phyloP scores from a whole-genome alignment of 2,888 invertebrate species.

The Lasioglossum zephyrum region DNA sequence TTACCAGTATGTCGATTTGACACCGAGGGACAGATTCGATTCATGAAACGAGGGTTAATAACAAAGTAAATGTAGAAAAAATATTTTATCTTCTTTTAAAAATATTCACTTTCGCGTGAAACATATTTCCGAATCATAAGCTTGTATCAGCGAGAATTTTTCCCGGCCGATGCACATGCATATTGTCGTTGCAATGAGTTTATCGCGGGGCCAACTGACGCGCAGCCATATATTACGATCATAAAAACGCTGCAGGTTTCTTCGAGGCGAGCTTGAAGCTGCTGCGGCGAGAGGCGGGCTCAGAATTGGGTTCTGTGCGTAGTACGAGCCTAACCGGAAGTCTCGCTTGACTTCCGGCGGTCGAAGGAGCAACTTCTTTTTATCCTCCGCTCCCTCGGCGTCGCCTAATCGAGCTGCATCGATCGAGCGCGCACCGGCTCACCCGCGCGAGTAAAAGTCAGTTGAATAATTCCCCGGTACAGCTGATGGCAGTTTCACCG shows the following conservation, averaged over 20 bases:
- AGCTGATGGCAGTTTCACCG: constrained; percentile 23
- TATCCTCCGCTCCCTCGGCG: background rate
- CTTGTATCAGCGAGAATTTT: background rate
- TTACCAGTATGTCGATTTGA: too few relatives aligned
- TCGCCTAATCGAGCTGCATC: background rate
- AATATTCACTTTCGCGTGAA: background rate
- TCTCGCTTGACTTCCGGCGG: background rate
- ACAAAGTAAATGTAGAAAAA: background rate
- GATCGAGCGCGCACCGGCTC: background rate
- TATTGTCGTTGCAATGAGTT: constrained; percentile 47
- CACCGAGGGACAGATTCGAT: too few relatives aligned
- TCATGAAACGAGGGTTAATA: too few relatives aligned
- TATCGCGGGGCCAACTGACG: constrained; percentile 70
- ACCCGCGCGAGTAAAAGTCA: background rate
- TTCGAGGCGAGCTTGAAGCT: constrained; percentile 55
- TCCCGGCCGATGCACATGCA: background rate
- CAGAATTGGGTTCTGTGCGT: constrained; percentile 40
- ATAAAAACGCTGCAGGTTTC: constrained; percentile 65
- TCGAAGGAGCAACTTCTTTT: background rate
- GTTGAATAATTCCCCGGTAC: constrained; percentile 32
- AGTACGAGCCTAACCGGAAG: constrained; percentile 27
- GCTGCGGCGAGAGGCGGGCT: constrained; percentile 26
- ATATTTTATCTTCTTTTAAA: background rate
- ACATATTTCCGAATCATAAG: background rate
- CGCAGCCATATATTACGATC: constrained; percentile 67